Percentiles rank a stretch among this genome's conserved stretches.
phyloP scores from a whole-genome alignment of 1,140 invertebrate genomes.

The Trachymyrmex septentrionalis region DNA sequence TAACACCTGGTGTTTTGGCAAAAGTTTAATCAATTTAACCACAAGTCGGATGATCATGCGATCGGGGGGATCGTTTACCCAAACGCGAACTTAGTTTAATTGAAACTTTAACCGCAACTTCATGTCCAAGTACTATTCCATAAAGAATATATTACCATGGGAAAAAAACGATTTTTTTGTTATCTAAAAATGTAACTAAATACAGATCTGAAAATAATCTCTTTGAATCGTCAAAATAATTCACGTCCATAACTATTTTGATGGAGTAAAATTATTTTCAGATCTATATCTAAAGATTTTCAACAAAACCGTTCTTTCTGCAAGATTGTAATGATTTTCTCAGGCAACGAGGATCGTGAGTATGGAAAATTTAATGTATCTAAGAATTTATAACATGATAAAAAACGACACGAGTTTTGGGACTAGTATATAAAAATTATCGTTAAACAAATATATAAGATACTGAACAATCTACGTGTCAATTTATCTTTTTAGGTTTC shows the following conservation, averaged over 20 bases:
- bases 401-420: neutral
- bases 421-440: neutral
- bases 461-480: neutral
- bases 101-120: conserved; percentile 28
- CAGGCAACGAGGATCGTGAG: neutral
- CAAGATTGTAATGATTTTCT: neutral
- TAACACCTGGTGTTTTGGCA: conserved; percentile 53
- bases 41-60: conserved; percentile 34
- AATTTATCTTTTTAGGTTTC: conserved; percentile 14
- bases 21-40: conserved; percentile 59
- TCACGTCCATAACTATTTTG: too few relatives aligned
- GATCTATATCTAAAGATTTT: too few relatives aligned
- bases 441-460: neutral
- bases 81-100: conserved; percentile 21
- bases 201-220: too few relatives aligned
- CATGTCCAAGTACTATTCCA: neutral
- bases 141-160: neutral
- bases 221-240: too few relatives aligned
- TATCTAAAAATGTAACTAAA: too few relatives aligned
- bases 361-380: neutral
- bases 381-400: neutral
- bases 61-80: conserved; percentile 24
- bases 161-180: too few relatives aligned
- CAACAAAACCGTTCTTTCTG: too few relatives aligned
- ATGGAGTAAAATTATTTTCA: too few relatives aligned